These are phyloP conservation scores for Helogale parvula DNA, from an alignment of 2,113 vertebrate species.

Conservation along the genomic window DNA sequence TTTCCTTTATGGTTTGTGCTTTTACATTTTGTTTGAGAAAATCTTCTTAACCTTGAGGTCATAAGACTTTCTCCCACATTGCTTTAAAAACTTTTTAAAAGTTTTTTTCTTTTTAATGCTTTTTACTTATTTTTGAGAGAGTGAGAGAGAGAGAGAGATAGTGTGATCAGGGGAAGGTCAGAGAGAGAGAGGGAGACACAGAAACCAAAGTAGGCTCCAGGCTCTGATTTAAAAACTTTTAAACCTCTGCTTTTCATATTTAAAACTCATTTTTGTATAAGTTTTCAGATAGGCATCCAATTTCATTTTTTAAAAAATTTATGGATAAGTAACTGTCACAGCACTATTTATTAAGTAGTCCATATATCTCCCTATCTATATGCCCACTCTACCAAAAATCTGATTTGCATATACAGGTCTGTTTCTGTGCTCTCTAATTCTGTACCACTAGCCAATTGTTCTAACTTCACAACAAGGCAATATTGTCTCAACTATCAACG, in stretches of 20 bases:
- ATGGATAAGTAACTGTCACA: neutral
- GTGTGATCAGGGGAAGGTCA: too few relatives aligned
- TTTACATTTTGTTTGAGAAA: conserved; percentile 2
- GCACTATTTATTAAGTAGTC: neutral
- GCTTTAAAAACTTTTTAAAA: neutral
- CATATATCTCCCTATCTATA: neutral
- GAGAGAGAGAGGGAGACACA: too few relatives aligned
- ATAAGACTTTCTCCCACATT: neutral
- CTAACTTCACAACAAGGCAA: neutral
- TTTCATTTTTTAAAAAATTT: neutral
- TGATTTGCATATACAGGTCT: neutral
- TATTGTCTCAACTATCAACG: neutral
- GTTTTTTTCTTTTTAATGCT: too few relatives aligned
- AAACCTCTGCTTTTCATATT: neutral
- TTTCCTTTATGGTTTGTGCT: neutral
- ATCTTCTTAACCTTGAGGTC: neutral
- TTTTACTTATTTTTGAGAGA: too few relatives aligned
- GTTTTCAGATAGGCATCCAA: neutral
- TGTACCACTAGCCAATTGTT: neutral
- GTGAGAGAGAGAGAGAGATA: too few relatives aligned
- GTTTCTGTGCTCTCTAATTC: neutral
- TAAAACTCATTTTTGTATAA: neutral
- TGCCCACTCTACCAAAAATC: neutral
- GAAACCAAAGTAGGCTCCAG: too few relatives aligned
- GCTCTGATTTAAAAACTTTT: neutral